Evolutionary conservation across 1,140 invertebrate species (phyloP), one percentile per base, ranked within the genome.

Genomic region (Episyrphus balteatus): DNA sequence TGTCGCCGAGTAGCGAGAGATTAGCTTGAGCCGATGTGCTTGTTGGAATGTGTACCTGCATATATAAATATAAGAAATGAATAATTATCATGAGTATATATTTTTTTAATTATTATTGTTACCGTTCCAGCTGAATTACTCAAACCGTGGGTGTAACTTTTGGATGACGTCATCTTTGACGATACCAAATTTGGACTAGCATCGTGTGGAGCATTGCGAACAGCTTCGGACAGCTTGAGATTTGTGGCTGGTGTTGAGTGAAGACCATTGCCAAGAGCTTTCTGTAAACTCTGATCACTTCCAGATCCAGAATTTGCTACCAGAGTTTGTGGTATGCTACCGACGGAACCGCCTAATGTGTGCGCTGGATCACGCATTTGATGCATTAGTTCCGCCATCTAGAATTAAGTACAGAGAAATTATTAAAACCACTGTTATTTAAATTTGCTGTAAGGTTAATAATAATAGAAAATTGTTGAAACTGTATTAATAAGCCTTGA

Each of bases 1-100:
- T 83, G 58, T 87, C 84, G 17, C 80, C 80, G 50, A 81, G 80
- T 5, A 87, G 71, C 2, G 83, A 84, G 2, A 69, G 53, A 53
- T 64, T 65, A 32, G 59, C 56, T 46, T 66, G 59, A n/a, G 59
- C 61, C 44, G 62, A 65, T 5, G 53, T 67, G 40, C 61, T 62
- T 12, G 57, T 60, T 49, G 64, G 62, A 52, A 65, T 66, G 57
- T 66, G 60, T 33, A 53, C 52, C 52, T 53, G 40, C 12, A 42
- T 14, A 32, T 18, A n/a, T 45, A n/a, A 7, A 45, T 37, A 37
- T 46, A 26, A 11, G 21, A 14, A 17, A 26, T 26, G 12, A 9
- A 12, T 36, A 37, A 9, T 31, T 3, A 18, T 5, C 9, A 18
- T 37, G 34, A 17, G 12, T 31, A 17, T 17, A 17, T 26, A 11